These are phyloP conservation scores for Anableps anableps DNA, from an alignment of 2,797 vertebrate genomes.

Conservation along the genomic window DNA sequence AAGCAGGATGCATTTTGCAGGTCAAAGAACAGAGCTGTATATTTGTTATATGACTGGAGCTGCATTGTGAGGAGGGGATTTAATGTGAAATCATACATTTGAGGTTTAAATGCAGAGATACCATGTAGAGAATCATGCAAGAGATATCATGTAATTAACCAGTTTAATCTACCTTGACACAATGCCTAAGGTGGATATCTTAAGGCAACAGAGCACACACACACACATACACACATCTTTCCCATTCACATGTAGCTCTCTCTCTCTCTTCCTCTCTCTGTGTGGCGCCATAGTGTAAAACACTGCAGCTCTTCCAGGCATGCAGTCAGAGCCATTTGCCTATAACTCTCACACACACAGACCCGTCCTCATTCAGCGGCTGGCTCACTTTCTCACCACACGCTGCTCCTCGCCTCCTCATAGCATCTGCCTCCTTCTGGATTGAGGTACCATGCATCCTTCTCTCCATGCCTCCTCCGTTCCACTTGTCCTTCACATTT, in stretches of 20 bases:
- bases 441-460: constrained; percentile 74
- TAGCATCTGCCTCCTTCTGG: constrained; percentile 70
- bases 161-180: constrained; percentile 37
- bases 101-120: neutral
- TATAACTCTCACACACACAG: constrained; percentile 34
- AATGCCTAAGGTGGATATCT: constrained; percentile 29
- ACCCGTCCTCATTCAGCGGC: constrained; percentile 57
- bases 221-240: constrained; percentile 17
- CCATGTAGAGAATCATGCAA: constrained; percentile 27
- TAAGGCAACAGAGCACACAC: constrained; percentile 26
- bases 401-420: constrained; percentile 65
- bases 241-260: constrained; percentile 33
- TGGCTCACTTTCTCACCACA: constrained; percentile 56
- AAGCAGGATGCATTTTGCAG: neutral
- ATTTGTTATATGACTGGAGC: neutral
- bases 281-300: constrained; percentile 70
- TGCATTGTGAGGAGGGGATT: neutral
- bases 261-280: constrained; percentile 36
- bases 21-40: neutral
- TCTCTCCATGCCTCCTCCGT: constrained; percentile 48
- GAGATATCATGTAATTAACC: constrained; percentile 26
- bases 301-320: constrained; percentile 76
- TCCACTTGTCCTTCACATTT: constrained; percentile 47
- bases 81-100: constrained; percentile 15
- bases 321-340: constrained; percentile 67